Evolutionary conservation across 1,140 invertebrate genomes (phyloP), one percentile per base, ranked within the genome.

Genomic region (Drosophila athabasca): DNA sequence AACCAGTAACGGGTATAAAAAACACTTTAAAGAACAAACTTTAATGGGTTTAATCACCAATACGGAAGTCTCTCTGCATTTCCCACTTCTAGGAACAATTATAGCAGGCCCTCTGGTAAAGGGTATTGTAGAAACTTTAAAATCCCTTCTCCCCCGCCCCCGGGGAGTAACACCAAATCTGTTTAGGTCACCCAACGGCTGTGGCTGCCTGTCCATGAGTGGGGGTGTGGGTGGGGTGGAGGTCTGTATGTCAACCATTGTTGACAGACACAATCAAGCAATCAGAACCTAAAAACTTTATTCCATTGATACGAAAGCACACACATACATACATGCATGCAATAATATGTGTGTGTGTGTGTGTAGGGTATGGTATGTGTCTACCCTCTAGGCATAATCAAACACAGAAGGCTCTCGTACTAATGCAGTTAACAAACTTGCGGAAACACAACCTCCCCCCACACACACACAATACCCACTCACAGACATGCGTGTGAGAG

Each of bases 381-480:
- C 60, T 69, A 79, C 66, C 82, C 83, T 76, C 66, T 68, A 76
- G 79, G 71, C 83, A 87, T 88, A 88, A 88, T 88, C 83, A 88
- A 88, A 88, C 83, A 88, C 62, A 88, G 83, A 67, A 88, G 76
- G 65, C 67, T 69, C 83, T 65, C 79, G 87, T 65, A 88, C 83
- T 88, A 88, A 88, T 88, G 83, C 83, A 88, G 83, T 88, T 88
- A 88, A 88, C 83, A 88, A 88, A 88, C 83, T 88, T 88, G 79
- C 79, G 83, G 79, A 88, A 83, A 76, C 69, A 70, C 61, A 88
- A 66, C 60, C 60, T 61, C 64, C 52, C 57, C 64, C 67, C 39
- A 60, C 35, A 26, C 53, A 22, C 55, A 49, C 44, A 58, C 53
- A 53, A 26, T 49, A 22, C 55, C 45, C 44, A 58, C 53, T 50